Evolutionary conservation across 1,140 invertebrate species (phyloP).

Genomic region (Drosophila dunni): DNA sequence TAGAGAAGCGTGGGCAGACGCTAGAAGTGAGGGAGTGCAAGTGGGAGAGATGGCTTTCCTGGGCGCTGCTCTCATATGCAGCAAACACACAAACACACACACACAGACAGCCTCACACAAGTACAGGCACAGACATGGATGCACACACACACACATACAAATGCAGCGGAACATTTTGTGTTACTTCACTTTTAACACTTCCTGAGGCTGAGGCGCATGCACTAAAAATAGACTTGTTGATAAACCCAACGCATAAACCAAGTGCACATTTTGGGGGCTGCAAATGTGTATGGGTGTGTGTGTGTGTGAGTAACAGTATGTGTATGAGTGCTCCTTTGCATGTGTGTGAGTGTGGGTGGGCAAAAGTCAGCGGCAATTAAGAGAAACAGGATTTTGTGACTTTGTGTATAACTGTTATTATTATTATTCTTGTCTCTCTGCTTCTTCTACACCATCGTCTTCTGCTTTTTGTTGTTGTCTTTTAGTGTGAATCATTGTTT

Average conservation of each 20-base stretch:
- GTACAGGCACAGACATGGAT: neutral
- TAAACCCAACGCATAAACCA: constrained; percentile 59
- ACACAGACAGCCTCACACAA: neutral
- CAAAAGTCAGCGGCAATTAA: constrained; percentile 25
- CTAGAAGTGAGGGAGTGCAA: neutral
- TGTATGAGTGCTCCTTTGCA: constrained; percentile 3
- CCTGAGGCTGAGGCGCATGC: constrained; percentile 42
- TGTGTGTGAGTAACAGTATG: neutral
- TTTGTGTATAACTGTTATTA: constrained; percentile 30
- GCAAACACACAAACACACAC: constrained; percentile 2
- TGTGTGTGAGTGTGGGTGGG: constrained; percentile 17
- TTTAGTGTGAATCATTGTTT: constrained; percentile 34
- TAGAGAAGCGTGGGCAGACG: neutral
- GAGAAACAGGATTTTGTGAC: constrained; percentile 30
- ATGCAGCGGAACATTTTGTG: neutral
- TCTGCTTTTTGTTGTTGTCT: constrained; percentile 13
- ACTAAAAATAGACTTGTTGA: constrained; percentile 81
- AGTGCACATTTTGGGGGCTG: constrained; percentile 49
- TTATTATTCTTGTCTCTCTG: constrained; percentile 23
- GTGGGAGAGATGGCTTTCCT: neutral
- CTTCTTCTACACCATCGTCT: neutral
- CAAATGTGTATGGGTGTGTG: neutral
- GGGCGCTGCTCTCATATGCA: neutral
- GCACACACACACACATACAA: neutral
- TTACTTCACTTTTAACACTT: constrained; percentile 52